phyloP scores from a whole-genome alignment of 2,888 invertebrate genomes.

The Orthosia gothica region DNA sequence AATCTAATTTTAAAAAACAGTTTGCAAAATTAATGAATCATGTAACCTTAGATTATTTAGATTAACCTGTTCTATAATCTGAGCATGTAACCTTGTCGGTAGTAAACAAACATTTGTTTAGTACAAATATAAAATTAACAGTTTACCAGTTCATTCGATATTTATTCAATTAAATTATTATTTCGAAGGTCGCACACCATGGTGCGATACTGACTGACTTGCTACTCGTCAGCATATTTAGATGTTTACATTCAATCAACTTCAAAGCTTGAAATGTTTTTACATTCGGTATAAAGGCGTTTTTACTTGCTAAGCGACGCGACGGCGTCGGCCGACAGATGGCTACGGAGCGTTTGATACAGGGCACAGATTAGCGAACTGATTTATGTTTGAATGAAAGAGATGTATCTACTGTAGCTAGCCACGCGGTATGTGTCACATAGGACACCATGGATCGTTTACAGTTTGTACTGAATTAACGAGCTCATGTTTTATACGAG shows the following conservation, averaged over 20 bases:
- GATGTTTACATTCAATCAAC: slow-evolving; percentile 51
- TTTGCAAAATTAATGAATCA: neutral
- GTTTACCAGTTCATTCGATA: slow-evolving; percentile 10
- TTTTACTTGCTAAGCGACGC: slow-evolving; percentile 35
- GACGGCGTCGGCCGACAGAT: neutral
- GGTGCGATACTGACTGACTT: neutral
- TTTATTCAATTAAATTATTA: neutral
- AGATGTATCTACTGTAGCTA: neutral
- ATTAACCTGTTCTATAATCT: too few species aligned
- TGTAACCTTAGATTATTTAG: too few species aligned
- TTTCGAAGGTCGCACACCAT: neutral
- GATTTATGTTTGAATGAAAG: slow-evolving; percentile 8
- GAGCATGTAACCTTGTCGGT: neutral
- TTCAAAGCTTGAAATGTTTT: slow-evolving; percentile 53
- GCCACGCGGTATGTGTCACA: too few species aligned
- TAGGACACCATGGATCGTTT: neutral
- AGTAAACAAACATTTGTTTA: neutral
- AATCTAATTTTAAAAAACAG: too few species aligned
- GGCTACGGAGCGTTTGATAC: neutral
- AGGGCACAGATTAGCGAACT: slow-evolving; percentile 11
- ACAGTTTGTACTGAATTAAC: neutral
- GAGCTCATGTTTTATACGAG: neutral
- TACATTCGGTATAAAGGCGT: slow-evolving; percentile 19
- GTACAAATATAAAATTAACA: slow-evolving; percentile 1
- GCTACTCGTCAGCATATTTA: slow-evolving; percentile 1